Evolutionary conservation across 2,797 vertebrate species (phyloP).

Genomic region (Clarias laeviceps): DNA sequence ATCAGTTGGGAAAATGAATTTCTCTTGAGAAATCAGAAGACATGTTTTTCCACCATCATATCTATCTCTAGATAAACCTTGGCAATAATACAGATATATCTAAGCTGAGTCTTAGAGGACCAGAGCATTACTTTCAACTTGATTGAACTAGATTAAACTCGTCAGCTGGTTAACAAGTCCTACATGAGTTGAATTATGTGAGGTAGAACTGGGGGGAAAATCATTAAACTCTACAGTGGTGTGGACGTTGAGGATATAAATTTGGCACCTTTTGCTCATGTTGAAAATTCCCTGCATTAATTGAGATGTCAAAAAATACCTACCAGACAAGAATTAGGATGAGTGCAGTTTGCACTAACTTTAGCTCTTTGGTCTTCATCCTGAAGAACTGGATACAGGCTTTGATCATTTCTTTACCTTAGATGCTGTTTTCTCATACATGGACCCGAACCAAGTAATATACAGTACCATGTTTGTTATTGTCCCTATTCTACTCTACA

Average conservation of each 20-base stretch:
- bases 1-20: not conserved
- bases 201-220: not conserved
- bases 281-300: not conserved
- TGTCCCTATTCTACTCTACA: not conserved
- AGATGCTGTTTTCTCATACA: not conserved
- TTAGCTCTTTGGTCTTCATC: not conserved
- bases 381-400: not conserved
- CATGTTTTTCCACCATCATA: not conserved
- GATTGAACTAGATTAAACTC: constrained; percentile 6
- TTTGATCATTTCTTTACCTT: not conserved
- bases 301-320: not conserved
- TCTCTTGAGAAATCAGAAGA: not conserved
- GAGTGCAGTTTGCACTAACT: not conserved
- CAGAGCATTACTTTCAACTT: not conserved
- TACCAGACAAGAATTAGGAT: not conserved
- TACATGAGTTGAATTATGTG: not conserved
- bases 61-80: not conserved
- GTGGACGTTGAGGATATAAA: not conserved
- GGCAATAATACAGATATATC: not conserved
- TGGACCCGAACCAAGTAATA: not conserved
- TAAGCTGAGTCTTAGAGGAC: not conserved
- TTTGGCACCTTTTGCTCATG: not conserved
- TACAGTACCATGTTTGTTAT: not conserved
- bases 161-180: not conserved
- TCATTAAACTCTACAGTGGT: not conserved